These are phyloP conservation scores for Ceyx margarethae DNA, from an alignment of 2,113 vertebrate genomes.

Conservation along the genomic window DNA sequence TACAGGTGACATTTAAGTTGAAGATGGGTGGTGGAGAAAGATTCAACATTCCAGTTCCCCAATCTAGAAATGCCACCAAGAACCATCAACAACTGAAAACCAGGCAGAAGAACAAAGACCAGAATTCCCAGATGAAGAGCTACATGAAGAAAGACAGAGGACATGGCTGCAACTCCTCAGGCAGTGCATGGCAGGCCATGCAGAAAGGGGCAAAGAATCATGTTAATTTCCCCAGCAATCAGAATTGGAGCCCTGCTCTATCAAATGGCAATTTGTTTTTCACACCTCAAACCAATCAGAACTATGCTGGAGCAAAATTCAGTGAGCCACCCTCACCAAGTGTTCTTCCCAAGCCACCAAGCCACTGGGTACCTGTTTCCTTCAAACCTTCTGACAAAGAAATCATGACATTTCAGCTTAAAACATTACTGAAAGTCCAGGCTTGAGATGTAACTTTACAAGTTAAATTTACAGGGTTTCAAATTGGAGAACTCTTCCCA, in stretches of 20 bases:
- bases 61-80: constrained; percentile 81
- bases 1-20: constrained; percentile 89
- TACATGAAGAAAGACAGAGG: constrained; percentile 83
- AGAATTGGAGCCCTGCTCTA: constrained; percentile 85
- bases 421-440: constrained; percentile 96
- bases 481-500: not conserved
- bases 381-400: constrained; percentile 90
- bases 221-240: constrained; percentile 78
- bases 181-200: constrained; percentile 88
- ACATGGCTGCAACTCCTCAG: constrained; percentile 75
- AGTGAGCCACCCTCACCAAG: constrained; percentile 96
- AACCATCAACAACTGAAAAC: constrained; percentile 85
- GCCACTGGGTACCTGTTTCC: constrained; percentile 93
- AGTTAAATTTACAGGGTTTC: constrained; percentile 21
- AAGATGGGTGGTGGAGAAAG: constrained; percentile 97
- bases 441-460: constrained; percentile 74
- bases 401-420: constrained; percentile 96
- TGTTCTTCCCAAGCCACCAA: constrained; percentile 93
- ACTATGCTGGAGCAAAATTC: constrained; percentile 97
- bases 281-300: constrained; percentile 82
- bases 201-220: constrained; percentile 81
- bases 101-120: constrained; percentile 87
- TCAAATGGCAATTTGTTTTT: constrained; percentile 83
- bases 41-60: constrained; percentile 90
- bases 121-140: constrained; percentile 79